Evolutionary conservation across 1,140 invertebrate species (phyloP).

Genomic region (Rhizoglyphus robini): DNA sequence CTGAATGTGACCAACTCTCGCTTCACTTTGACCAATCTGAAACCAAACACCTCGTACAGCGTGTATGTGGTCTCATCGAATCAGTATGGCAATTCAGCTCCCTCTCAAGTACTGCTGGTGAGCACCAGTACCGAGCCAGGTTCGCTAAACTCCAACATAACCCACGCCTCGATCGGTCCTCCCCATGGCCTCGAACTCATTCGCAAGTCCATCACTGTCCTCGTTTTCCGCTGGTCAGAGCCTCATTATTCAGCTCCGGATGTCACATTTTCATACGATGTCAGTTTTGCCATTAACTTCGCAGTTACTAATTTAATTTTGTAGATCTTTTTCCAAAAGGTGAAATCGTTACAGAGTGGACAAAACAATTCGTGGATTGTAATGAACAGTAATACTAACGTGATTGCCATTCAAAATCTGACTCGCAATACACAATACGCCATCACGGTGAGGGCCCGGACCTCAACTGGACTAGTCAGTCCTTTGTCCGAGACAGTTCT

Average conservation of each 20-base stretch:
- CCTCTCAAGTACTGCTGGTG: constrained; percentile 58
- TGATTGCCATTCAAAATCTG: constrained; percentile 21
- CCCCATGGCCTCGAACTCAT: constrained; percentile 58
- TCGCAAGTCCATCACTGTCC: constrained; percentile 57
- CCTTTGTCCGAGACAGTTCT: constrained; percentile 43
- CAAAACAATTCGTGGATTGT: constrained; percentile 9
- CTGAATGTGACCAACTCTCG: constrained; percentile 48
- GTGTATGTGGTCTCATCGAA: constrained; percentile 60
- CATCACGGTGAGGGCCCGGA: constrained; percentile 25
- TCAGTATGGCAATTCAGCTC: constrained; percentile 54
- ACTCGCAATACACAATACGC: constrained; percentile 29
- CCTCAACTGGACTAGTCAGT: constrained; percentile 20
- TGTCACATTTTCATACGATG: constrained; percentile 11
- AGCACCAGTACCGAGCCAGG: constrained; percentile 37
- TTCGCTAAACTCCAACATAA: neutral
- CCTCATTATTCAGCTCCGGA: constrained; percentile 38
- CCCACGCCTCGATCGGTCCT: constrained; percentile 47
- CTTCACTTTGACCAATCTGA: constrained; percentile 43
- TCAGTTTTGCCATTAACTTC: neutral
- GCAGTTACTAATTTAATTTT: neutral
- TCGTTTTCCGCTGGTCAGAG: constrained; percentile 62
- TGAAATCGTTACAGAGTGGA: neutral
- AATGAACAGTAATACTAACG: constrained; percentile 13
- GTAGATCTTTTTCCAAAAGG: constrained; percentile 16
- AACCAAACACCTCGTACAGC: constrained; percentile 50